These are phyloP conservation scores for Telenomus remus DNA, from an alignment of 1,140 invertebrate species.

Conservation along the genomic window DNA sequence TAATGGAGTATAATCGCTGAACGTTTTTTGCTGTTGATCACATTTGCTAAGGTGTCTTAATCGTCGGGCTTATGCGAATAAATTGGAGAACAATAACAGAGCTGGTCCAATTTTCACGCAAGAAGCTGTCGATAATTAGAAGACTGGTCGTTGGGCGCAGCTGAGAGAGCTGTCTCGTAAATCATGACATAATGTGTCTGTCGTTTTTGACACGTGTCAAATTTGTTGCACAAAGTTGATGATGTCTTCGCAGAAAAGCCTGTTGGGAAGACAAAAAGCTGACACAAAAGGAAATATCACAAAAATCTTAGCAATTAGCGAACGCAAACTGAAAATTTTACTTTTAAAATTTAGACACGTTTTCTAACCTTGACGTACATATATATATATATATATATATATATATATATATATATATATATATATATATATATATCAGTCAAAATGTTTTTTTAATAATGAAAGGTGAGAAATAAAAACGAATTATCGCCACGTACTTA, in stretches of 20 bases:
- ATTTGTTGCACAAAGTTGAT: slow-evolving; percentile 51
- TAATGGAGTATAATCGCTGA: too few species aligned
- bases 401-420: too few species aligned
- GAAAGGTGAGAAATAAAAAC: slow-evolving; percentile 37
- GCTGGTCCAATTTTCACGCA: slow-evolving; percentile 63
- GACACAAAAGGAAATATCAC: slow-evolving; percentile 5
- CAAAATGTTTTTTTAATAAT: slow-evolving; percentile 48
- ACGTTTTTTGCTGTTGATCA: too few species aligned
- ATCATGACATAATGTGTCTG: slow-evolving; percentile 49
- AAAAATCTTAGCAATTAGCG: not conserved
- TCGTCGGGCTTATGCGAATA: slow-evolving; percentile 47
- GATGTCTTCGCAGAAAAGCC: slow-evolving; percentile 30
- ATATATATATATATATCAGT: slow-evolving; percentile 49
- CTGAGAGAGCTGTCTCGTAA: slow-evolving; percentile 57
- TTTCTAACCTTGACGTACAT: too few species aligned
- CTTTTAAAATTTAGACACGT: not conserved
- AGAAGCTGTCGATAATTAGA: slow-evolving; percentile 35
- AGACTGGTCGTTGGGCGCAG: not conserved
- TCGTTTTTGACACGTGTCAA: slow-evolving; percentile 59
- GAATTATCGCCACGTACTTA: slow-evolving; percentile 38
- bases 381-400: too few species aligned
- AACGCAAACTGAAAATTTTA: not conserved
- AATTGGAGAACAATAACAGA: slow-evolving; percentile 60
- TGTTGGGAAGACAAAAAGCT: not conserved
- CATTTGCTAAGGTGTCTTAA: not conserved